These are phyloP conservation scores for Pluvialis apricaria DNA, from an alignment of 2,113 vertebrate species.

Conservation along the genomic window DNA sequence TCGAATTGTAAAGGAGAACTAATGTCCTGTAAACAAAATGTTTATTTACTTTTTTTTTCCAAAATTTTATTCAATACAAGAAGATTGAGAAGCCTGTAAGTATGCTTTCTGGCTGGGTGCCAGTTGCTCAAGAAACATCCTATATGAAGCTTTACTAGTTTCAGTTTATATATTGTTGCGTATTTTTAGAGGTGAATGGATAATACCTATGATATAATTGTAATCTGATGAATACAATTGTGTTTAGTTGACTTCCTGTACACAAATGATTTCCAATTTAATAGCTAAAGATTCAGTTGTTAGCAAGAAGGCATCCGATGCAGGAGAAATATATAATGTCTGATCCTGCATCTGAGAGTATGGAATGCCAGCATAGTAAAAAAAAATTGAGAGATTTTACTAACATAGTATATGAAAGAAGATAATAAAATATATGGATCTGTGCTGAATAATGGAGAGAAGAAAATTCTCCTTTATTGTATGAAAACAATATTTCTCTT, in stretches of 20 bases:
- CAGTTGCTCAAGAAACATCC: neutral
- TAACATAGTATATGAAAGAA: neutral
- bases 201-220: neutral
- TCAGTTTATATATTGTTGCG: neutral
- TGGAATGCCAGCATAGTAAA: neutral
- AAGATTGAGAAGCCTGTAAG: neutral
- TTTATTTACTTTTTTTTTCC: fast-evolving
- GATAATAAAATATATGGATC: neutral
- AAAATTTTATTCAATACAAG: neutral
- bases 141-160: neutral
- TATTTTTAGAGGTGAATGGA: neutral
- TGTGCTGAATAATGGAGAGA: neutral
- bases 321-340: neutral
- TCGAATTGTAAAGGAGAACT: neutral
- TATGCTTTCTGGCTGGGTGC: neutral
- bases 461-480: neutral
- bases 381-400: neutral
- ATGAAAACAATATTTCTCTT: neutral
- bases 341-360: neutral
- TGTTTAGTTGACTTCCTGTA: neutral
- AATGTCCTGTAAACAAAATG: neutral
- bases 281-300: neutral
- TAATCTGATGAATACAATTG: neutral
- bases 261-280: neutral
- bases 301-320: neutral